Base-by-base conservation (phyloP, 2,797 vertebrate species). In the Cyprinella venusta region DNA sequence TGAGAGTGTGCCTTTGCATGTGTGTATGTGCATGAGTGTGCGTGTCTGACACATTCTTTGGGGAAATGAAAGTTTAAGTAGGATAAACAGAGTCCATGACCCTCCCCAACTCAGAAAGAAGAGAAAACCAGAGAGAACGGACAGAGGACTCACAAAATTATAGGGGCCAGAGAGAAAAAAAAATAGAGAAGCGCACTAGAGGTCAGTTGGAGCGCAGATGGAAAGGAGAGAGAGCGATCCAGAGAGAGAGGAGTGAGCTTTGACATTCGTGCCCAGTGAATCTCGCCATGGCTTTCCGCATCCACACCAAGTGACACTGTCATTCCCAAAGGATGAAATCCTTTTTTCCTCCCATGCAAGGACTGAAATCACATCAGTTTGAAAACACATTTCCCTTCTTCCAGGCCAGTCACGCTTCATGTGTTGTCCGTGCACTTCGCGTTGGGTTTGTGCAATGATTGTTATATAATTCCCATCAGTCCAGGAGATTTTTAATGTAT, bases 41-140 rank as follows among this genome's bases (percentile, higher is more conserved):
- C 13, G 13, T 69, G 75, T 54, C 71, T 59, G 65, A 87, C 75
- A 84, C 65, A 83, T 87, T 87, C 71, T 79, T 86, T 77, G 79
- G 86, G 64, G 86, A 87, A 88, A 85, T 80, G 56, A 88, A 87
- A 86, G 84, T 88, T 75, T 83, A 84, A 81, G 63, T 81, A 77
- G 71, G 86, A 81, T 78, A 83, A 87, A 86, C 79, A 84, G 65
- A 78, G 76, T 84, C 42, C 67, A 63, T 84, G 79, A 87, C 82
- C 83, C 69, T 76, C 76, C 71, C 61, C 61, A 78, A 50, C 76
- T 19, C 59, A 50, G 81, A 84, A 45, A 84, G 64, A 18, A 38
- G 78, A 84, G 69, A 82, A 78, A 83, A 21, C 36, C 67, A 40
- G 68, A 68, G 69, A 76, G 36, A 83, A 48, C 6, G 2, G 21